Base-by-base conservation (phyloP, 2,888 invertebrate genomes). In the Disparrhopalites patrizii region DNA sequence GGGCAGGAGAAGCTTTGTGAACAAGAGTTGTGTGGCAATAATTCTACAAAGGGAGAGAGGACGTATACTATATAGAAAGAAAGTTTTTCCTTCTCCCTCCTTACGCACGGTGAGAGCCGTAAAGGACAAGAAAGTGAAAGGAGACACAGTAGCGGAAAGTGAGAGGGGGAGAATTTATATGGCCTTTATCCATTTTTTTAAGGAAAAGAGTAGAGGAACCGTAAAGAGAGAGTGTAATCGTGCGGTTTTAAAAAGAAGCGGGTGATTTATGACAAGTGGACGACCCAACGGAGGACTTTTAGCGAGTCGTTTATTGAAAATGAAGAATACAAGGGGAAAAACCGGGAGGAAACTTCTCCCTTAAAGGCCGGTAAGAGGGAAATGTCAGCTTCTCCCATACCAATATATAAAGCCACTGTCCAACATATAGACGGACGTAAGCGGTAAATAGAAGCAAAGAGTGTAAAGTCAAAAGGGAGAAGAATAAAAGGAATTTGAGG, bases 261-360 rank as follows among this genome's bases (percentile, higher is more conserved):
- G 20, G 50, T 61, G 60, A 61, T 61, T 61, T 61, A 61, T 61
- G 50, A 50, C 50, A 61, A 50, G 60, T 50, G 47, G 50, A 61
- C 60, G 58, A 40, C 33, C 38, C 38, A n/a, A 30, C 8, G 13
- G 58, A 50, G 50, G 31, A 61, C 57, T 57, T 57, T 57, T 57
- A 36, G 40, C 57, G 15, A 61, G 47, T 43, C 60, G 28, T 61
- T 61, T 61, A 61, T 61, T 61, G 60, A 61, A 61, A 47, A 61
- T 61, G 51, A 61, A 61, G 60, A 50, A 61, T 61, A 61, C 50
- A 61, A 61, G n/a, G 15, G 25, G 30, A 15, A 33, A n/a, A n/a
- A n/a, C n/a, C n/a, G 47, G 25, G 5, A 43, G 47, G 47, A 20
- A 25, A 47, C 15, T 3, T 5, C 13, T n/a, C 8, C 7, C 47